A percentile compares a stretch with the other conserved stretches of the same genome.
phyloP scores from a whole-genome alignment of 2,797 vertebrate species.

The Ataeniobius toweri region DNA sequence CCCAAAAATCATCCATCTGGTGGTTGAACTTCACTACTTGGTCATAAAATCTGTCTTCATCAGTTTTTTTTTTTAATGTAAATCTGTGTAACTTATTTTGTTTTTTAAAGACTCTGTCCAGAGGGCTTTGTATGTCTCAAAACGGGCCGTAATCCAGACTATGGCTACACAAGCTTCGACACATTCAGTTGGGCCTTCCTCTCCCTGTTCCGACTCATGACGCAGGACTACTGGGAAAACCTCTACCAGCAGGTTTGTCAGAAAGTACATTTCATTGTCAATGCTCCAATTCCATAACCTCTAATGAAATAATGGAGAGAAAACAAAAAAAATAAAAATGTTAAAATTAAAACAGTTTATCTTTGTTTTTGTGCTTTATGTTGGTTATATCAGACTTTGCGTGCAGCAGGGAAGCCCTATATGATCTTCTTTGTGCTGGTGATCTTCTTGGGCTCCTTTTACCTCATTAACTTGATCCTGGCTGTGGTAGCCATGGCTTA shows the following conservation, averaged over 20 bases:
- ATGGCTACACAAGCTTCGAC: constrained; percentile 97
- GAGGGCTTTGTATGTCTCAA: constrained; percentile 92
- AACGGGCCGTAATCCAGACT: constrained; percentile 93
- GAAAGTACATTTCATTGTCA: neutral
- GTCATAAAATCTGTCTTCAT: neutral
- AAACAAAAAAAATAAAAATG: neutral
- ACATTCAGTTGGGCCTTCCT: constrained; percentile 98
- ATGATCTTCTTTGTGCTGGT: constrained; percentile 99
- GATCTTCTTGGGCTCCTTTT: constrained; percentile 97
- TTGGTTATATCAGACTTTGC: constrained; percentile 82
- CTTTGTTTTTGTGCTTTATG: neutral
- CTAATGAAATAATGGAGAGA: neutral
- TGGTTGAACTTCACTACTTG: too few species aligned
- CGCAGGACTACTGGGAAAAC: constrained; percentile 98
- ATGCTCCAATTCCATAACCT: neutral
- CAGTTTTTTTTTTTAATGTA: neutral
- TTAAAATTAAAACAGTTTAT: neutral
- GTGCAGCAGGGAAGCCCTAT: constrained; percentile 96
- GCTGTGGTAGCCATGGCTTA: constrained; percentile 99
- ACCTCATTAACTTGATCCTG: constrained; percentile 95
- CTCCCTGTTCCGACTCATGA: constrained; percentile 97
- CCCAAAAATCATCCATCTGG: too few species aligned
- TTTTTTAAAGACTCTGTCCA: constrained; percentile 87
- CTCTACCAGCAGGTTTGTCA: constrained; percentile 92
- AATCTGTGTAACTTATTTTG: constrained; percentile 3